These are phyloP conservation scores for Tenthredo livida DNA, from an alignment of 2,888 invertebrate species.

Conservation along the genomic window DNA sequence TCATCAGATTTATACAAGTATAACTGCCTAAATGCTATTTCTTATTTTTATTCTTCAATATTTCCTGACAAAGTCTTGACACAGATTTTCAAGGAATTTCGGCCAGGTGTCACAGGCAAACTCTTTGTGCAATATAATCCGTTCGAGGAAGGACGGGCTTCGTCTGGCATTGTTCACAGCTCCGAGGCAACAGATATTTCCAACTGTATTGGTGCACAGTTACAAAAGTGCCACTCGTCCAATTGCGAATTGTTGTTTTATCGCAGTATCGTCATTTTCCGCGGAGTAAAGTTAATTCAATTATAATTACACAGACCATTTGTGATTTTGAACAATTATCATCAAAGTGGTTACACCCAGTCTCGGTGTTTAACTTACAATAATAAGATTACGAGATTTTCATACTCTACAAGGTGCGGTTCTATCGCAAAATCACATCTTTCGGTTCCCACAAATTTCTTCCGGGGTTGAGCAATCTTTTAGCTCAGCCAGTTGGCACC, in stretches of 20 bases:
- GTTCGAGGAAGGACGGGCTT: neutral
- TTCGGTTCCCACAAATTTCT: neutral
- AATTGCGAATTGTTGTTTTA: neutral
- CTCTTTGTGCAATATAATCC: neutral
- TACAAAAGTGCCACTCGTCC: neutral
- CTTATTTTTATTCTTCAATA: neutral
- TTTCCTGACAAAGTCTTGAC: neutral
- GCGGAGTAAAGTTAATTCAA: neutral
- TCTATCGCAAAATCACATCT: conserved; percentile 40
- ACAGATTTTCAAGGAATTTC: conserved; percentile 4
- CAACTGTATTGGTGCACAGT: neutral
- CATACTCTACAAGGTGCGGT: neutral
- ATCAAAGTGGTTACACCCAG: neutral
- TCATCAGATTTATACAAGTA: neutral
- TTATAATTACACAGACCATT: neutral
- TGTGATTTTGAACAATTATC: neutral
- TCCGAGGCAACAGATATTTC: neutral
- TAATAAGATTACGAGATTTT: neutral
- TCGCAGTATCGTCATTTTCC: neutral
- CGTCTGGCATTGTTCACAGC: conserved; percentile 8
- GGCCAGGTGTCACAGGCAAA: neutral
- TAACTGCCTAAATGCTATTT: neutral
- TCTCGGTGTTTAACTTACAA: neutral
- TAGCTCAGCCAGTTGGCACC: conserved; percentile 32
- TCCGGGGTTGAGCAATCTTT: conserved; percentile 43